A percentile compares a stretch with the other conserved stretches of the same genome.
These are phyloP conservation scores for Lasius platythorax DNA, from an alignment of 2,888 invertebrate species.

Conservation along the genomic window DNA sequence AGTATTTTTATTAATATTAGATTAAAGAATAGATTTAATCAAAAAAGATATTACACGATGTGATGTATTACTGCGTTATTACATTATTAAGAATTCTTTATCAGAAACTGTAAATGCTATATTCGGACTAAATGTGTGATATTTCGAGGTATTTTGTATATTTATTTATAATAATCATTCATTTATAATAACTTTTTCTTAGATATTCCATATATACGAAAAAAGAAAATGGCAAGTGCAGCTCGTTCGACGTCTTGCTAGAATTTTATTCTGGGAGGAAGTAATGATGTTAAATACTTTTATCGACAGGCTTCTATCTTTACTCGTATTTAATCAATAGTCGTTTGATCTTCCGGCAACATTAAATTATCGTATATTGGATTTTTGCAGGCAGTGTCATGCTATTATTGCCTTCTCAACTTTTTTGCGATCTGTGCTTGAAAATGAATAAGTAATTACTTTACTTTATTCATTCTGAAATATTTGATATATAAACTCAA, in stretches of 20 bases:
- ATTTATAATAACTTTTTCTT: slow-evolving; percentile 7
- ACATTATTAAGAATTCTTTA: not conserved
- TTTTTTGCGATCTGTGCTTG: not conserved
- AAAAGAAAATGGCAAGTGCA: not conserved
- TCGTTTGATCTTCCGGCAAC: slow-evolving; percentile 36
- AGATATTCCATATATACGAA: not conserved
- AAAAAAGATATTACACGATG: not conserved
- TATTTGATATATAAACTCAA: slow-evolving; percentile 10
- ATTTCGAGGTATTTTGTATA: too few species aligned
- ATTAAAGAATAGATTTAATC: not conserved
- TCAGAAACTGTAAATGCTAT: not conserved
- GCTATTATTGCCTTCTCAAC: slow-evolving; percentile 36
- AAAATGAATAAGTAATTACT: slow-evolving; percentile 19
- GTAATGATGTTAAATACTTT: slow-evolving; percentile 39
- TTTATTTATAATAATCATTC: not conserved
- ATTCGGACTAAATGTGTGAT: too few species aligned
- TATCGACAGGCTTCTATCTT: slow-evolving; percentile 29
- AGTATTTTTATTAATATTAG: not conserved
- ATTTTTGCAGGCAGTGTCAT: slow-evolving; percentile 36
- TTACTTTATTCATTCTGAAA: slow-evolving; percentile 12
- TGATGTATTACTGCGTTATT: not conserved
- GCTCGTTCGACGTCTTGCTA: not conserved
- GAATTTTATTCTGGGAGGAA: not conserved
- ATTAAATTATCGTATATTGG: slow-evolving; percentile 46
- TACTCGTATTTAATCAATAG: slow-evolving; percentile 40